Evolutionary conservation across 1,140 invertebrate species (phyloP), one percentile per base, ranked within the genome.

Genomic region (Cydia strobilella): DNA sequence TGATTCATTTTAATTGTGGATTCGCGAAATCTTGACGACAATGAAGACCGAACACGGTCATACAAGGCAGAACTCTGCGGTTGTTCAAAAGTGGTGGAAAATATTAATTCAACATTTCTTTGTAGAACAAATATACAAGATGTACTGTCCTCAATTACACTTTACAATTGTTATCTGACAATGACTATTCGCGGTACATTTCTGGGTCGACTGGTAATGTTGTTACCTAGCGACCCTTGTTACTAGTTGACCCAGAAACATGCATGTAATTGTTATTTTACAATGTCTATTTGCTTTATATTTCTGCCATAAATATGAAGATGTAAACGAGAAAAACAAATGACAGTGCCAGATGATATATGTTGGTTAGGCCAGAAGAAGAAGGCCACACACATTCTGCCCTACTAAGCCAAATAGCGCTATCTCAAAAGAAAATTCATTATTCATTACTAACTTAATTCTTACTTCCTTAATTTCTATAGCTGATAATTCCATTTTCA

Each of bases 1-100:
- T 69, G 65, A 69, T 69, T 69, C 65, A 69, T 69, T 69, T 39
- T 66, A 66, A 66, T 18, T 69, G 65, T 69, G 65, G 65, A 69
- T 69, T 69, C 65, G 65, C 65, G 65, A 69, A 69, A 69, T 39
- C 65, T 69, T 39, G 31, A n/a, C n/a, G 27, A 39, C 65, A 69
- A 69, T 69, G 65, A 35, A 0, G 3, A 1, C 25, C 31, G 35
- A 42, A 69, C 2, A 42, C 15, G 65, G 65, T 18, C 13, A 31
- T 35, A 69, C 65, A 42, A 69, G 65, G 65, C 27, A 69, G 15
- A 69, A 18, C 65, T 69, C n/a, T 69, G 31, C 15, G 27, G 10
- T 25, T 4, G 5, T 69, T 69, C 3, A 69, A 69, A 69, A 69
- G 27, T 69, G 65, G 65, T 69, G 65, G 63, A n/a, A 69, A 69